Evolutionary conservation across 2,113 vertebrate genomes (phyloP), one percentile per base, ranked within the genome.

Genomic region (Hydrochoerus hydrochaeris): DNA sequence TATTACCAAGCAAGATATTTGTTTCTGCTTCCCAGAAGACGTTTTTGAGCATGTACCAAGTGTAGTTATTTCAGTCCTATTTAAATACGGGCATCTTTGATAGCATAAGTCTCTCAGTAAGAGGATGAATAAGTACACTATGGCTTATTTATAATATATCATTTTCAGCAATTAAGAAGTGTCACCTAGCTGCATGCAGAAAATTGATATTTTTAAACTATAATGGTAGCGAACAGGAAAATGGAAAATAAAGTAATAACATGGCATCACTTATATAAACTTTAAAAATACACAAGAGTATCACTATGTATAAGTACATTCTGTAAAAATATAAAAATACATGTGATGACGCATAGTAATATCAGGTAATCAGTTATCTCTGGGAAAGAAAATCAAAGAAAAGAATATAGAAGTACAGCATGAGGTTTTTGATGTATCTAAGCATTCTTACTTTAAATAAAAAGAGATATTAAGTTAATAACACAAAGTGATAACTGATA

Each of bases 101-200:
- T 80, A 28, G 46, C 60, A 44, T 10, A 87, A 69, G 11, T 60
- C 75, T 94, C 92, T 91, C 54, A 84, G 54, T 73, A 86, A 93
- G 62, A 22, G n/a, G 92, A 58, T 62, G 3, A 22, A 65, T 93
- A 88, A 81, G 58, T 41, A 65, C 58, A 85, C 30, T 82, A 65
- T 81, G 19, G 54, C 41, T 94, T 85, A 92, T 94, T 96, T 91
- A 96, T 52, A 57, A 91, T 46, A 84, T 16, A 82, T 60, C 8
- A 86, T 4, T 54, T 88, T 80, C 26, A 91, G 44, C 22, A 69
- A 85, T 82, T 85, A 69, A 92, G 86, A 84, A 89, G 8, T 78
- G 3, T 38, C 93, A 78, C 19, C 30, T 62, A 49, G 44, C 44
- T 49, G 1, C 88, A 49, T 52, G 20, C 84, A 28, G 86, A 97